phyloP scores from a whole-genome alignment of 2,113 vertebrate species.

The Mustela lutreola region DNA sequence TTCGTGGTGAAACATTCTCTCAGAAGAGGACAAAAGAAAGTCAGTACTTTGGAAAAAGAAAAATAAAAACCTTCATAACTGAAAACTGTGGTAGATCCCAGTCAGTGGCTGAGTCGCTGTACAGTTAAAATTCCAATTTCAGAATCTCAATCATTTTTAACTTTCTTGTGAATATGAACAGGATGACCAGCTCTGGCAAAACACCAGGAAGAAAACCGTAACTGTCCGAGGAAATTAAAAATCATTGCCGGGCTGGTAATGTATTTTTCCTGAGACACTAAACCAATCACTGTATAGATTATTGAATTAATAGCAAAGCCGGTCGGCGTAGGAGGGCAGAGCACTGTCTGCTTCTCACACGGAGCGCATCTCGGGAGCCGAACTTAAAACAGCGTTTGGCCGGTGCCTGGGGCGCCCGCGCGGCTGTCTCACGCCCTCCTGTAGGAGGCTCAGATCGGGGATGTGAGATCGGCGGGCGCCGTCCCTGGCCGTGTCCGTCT shows the following conservation, averaged over 20 bases:
- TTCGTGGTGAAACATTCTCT: constrained; percentile 38
- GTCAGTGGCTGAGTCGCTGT: constrained; percentile 49
- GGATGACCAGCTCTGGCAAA: not conserved
- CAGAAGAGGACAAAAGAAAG: not conserved
- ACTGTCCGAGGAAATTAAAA: constrained; percentile 70
- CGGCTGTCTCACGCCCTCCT: not conserved
- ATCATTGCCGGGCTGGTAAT: not conserved
- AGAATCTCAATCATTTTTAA: constrained; percentile 51
- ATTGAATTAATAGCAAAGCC: not conserved
- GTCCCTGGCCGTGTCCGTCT: too few species aligned
- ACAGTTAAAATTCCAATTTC: constrained; percentile 70
- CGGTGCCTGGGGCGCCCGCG: too few species aligned
- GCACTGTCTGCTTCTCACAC: not conserved
- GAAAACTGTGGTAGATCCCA: not conserved
- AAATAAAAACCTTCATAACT: not conserved
- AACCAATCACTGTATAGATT: not conserved
- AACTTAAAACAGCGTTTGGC: not conserved
- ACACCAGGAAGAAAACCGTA: constrained; percentile 22
- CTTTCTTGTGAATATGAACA: constrained; percentile 63
- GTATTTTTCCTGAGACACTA: not conserved
- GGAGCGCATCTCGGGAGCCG: not conserved
- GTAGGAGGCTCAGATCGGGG: rapidly evolving
- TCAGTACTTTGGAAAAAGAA: not conserved
- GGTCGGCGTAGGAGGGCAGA: not conserved
- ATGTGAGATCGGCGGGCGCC: rapidly evolving